Conservation (phyloP, 1,140 invertebrate species). For the Phymorhynchus buccinoides region DNA sequence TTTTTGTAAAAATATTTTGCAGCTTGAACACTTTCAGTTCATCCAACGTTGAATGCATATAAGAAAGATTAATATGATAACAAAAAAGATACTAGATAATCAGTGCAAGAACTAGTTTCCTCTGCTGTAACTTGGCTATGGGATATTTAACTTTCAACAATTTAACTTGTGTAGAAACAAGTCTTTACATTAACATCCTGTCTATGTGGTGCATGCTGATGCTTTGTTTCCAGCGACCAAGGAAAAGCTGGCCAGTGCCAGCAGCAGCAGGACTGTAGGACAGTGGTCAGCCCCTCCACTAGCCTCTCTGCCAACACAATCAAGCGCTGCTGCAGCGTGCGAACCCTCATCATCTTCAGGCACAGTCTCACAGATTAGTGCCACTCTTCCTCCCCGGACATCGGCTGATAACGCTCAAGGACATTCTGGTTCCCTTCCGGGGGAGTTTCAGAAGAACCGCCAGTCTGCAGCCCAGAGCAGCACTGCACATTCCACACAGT, state of each 20-base stretch:
- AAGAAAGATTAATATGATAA: too few relatives aligned
- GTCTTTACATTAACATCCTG: neutral
- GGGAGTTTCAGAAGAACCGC: neutral
- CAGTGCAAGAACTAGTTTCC: too few relatives aligned
- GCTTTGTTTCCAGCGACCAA: conserved; percentile 6
- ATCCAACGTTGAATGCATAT: too few relatives aligned
- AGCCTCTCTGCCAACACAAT: neutral
- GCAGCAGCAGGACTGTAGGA: neutral
- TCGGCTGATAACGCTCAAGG: too few relatives aligned
- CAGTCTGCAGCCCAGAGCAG: neutral
- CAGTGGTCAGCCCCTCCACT: conserved; percentile 16
- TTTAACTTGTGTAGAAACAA: neutral
- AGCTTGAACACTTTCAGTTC: too few relatives aligned
- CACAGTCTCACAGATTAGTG: neutral
- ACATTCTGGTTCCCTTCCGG: neutral
- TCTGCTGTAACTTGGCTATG: neutral
- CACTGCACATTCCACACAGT: too few relatives aligned
- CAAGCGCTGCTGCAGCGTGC: neutral
- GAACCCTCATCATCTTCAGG: neutral
- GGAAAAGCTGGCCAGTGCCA: neutral
- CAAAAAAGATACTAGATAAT: too few relatives aligned
- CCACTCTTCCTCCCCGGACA: too few relatives aligned
- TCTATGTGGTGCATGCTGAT: neutral
- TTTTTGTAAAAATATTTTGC: too few relatives aligned
- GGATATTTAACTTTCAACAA: neutral